Percentiles rank a stretch among this genome's conserved stretches.
phyloP scores from a whole-genome alignment of 2,797 vertebrate species.

The Cuculus canorus region DNA sequence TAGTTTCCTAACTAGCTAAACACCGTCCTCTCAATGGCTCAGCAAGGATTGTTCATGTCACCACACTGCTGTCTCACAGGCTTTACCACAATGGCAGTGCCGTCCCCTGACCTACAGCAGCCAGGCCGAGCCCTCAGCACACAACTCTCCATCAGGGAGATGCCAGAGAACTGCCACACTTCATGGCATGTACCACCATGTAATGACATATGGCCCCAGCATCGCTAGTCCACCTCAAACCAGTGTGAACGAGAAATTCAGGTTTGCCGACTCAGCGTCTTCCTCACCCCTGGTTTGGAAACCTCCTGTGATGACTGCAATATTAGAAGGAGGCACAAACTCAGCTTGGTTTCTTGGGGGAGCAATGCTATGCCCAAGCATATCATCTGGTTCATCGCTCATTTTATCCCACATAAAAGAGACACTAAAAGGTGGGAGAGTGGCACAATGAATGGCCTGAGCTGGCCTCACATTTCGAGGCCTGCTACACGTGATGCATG shows the following conservation, averaged over 20 bases:
- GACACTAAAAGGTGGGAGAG: not conserved
- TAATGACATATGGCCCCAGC: accelerated
- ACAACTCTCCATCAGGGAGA: not conserved
- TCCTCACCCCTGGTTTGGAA: not conserved
- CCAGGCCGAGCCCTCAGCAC: accelerated
- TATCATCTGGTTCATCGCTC: not conserved
- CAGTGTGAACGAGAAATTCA: not conserved
- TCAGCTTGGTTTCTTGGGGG: not conserved
- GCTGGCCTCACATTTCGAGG: not conserved
- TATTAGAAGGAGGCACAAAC: not conserved
- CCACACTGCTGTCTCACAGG: accelerated
- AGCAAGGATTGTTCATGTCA: not conserved
- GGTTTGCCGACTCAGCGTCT: not conserved
- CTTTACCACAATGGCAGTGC: not conserved
- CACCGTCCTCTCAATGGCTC: not conserved
- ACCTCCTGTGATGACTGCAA: not conserved
- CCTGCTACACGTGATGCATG: not conserved
- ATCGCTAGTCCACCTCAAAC: not conserved
- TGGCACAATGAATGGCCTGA: accelerated
- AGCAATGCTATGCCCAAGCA: accelerated
- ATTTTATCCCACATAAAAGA: not conserved
- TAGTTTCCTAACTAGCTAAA: not conserved
- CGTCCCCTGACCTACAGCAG: accelerated
- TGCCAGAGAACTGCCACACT: not conserved
- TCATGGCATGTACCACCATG: accelerated